phyloP scores from a whole-genome alignment of 1,140 invertebrate species.

The Drosophila kikkawai region DNA sequence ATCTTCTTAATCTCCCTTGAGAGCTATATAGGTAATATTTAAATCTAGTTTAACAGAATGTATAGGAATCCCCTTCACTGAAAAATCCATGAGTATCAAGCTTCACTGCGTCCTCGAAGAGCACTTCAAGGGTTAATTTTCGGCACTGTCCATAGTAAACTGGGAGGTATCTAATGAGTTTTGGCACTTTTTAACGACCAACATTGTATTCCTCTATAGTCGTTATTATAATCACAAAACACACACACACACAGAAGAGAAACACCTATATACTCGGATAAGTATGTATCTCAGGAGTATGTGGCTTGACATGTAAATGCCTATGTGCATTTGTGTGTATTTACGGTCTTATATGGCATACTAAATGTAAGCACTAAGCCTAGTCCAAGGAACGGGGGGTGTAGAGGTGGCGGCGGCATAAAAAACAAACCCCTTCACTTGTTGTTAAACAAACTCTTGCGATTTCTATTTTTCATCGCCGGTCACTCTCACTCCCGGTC shows the following conservation, averaged over 20 bases:
- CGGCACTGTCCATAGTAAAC: slow-evolving; percentile 23
- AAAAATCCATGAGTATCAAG: background rate
- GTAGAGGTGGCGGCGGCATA: slow-evolving; percentile 53
- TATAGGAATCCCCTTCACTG: slow-evolving; percentile 4
- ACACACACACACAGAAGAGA: slow-evolving; percentile 9
- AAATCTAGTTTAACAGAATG: background rate
- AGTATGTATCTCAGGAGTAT: slow-evolving; percentile 12
- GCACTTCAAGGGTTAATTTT: slow-evolving; percentile 26
- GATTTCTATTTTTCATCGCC: slow-evolving; percentile 74
- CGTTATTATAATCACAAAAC: slow-evolving; percentile 64
- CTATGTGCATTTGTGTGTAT: slow-evolving; percentile 11
- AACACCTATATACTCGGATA: slow-evolving; percentile 21
- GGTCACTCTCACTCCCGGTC: slow-evolving; percentile 25
- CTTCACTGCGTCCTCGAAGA: slow-evolving; percentile 5
- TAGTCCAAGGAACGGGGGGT: slow-evolving; percentile 5
- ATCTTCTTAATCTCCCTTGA: background rate
- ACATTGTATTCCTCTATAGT: slow-evolving; percentile 40
- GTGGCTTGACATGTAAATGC: slow-evolving; percentile 28
- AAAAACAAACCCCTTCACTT: slow-evolving; percentile 80
- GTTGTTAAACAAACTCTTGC: slow-evolving; percentile 82
- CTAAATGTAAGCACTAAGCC: slow-evolving; percentile 58
- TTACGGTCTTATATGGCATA: slow-evolving; percentile 36
- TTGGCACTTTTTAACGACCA: slow-evolving; percentile 53
- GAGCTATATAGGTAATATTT: background rate
- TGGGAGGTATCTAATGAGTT: slow-evolving; percentile 54